Base-by-base conservation (phyloP, 2,113 vertebrate species). In the Hemichromis elongatus region DNA sequence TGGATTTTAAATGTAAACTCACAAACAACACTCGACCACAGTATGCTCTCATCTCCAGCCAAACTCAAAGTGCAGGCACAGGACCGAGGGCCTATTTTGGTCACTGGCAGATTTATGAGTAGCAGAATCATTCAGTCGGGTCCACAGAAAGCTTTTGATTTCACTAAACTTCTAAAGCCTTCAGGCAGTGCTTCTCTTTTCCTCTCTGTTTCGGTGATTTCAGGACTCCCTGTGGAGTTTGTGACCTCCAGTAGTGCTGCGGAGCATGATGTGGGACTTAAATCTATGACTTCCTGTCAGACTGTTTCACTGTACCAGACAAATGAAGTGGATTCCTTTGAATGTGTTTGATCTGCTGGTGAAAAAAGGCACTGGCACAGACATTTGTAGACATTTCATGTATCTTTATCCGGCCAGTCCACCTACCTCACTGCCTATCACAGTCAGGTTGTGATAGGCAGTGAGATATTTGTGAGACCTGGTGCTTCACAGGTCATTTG, bases 111-210 rank as follows among this genome's bases (percentile, higher is more conserved):
- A 90, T 88, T 89, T 84, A 90, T 82, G 57, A 90, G 42, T 18
- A 37, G 42, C 70, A 86, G 79, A 88, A 78, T 90, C 83, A 77
- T 75, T 88, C 84, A 63, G 61, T 89, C 88, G 87, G 91, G 89
- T 93, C 83, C 79, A 63, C 57, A 84, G 88, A 42, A n/a, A 87
- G 80, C 50, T 45, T 90, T 82, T 86, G 70, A 86, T 84, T 85
- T 82, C 37, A 83, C 28, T 79, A 78, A 85, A 84, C 55, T 82
- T 55, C 59, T 61, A n/a, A 87, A 80, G 56, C 14, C 40, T 81
- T 9, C 45, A 82, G 70, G 79, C 55, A 47, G 70, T 2, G 6
- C 66, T 61, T 83, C 63, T 61, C 56, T 19, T 82, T 80, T 77
- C 24, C 79, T 81, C 78, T 79, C 57, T 87, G 85, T 52, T 47